Evolutionary conservation across 2,888 invertebrate species (phyloP), one percentile per base, ranked within the genome.

Genomic region (Leptinotarsa haldemani): DNA sequence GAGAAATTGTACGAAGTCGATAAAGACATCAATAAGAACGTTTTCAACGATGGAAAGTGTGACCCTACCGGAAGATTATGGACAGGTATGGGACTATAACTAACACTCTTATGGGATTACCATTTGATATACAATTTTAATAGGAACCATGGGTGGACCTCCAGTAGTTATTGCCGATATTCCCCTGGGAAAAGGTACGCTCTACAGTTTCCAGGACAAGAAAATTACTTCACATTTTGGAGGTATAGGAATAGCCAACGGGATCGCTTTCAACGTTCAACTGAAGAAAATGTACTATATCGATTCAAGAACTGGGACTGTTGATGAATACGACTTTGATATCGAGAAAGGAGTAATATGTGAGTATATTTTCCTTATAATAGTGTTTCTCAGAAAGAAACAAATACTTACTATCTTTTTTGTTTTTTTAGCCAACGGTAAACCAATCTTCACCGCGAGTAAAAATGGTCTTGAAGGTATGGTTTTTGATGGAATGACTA

Each of bases 11-110:
- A 89, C 0, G 90, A 91, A 79, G 90, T 93, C 4, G 92, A 92
- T 82, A 91, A 79, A 63, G 78, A 87, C 48, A 70, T 58, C 22
- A 80, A 85, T 1, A 86, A 81, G 5, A 93, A 93, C 84, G 89
- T 93, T 81, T 90, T 95, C 83, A 95, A 95, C 81, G 95, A 95
- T 83, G 95, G 92, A 52, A 95, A 95, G 87, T 93, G 93, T 53
- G 95, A 95, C 84, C 91, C 92, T 15, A 85, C 87, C 3, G 95
- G 95, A 16, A 88, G 94, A 71, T 88, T 95, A 65, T 95, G 93
- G 89, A 78, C 78, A 77, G 86, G 86, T 80, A 83, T 16, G n/a
- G 2, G 25, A 12, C 40, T 16, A 15, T 7, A 13, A 48, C 48
- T 13, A 48, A 48, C 48, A 15, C 48, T 48, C 48, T 47, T n/a